Conservation (phyloP, 2,888 invertebrate species). For the Stenoptilia bipunctidactyla region DNA sequence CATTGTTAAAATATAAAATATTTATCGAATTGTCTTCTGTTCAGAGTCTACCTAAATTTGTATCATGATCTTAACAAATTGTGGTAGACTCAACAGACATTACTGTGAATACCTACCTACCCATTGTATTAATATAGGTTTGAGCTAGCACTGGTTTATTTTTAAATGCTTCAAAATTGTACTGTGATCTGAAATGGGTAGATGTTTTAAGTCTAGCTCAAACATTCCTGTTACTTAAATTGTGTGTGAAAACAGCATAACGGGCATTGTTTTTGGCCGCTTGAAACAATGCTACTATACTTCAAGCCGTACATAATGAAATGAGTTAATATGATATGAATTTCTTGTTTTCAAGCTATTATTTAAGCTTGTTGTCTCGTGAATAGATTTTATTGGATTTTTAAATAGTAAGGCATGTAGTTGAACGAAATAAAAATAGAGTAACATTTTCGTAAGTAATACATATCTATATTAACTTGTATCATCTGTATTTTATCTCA, state of each 20-base stretch:
- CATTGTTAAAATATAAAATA: conserved; percentile 67
- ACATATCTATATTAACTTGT: neutral
- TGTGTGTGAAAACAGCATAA: conserved; percentile 34
- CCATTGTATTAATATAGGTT: conserved; percentile 28
- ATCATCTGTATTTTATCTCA: neutral
- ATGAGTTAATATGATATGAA: conserved; percentile 28
- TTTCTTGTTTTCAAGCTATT: conserved; percentile 9
- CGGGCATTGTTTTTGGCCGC: conserved; percentile 47
- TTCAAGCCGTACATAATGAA: conserved; percentile 37
- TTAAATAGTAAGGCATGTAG: neutral
- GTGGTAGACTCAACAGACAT: conserved; percentile 54
- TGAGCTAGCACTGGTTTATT: conserved; percentile 56
- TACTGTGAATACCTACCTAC: conserved; percentile 30
- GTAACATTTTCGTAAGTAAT: neutral
- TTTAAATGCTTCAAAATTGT: conserved; percentile 25
- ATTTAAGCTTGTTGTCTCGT: neutral
- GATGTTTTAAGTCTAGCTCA: conserved; percentile 51
- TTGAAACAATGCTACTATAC: conserved; percentile 42
- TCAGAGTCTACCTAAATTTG: conserved; percentile 66
- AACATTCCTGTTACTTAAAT: conserved; percentile 23
- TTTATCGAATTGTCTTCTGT: conserved; percentile 51
- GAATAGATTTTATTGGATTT: conserved; percentile 6
- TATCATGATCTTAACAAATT: conserved; percentile 57
- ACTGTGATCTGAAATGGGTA: conserved; percentile 39
- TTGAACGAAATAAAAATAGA: neutral